Evolutionary conservation across 2,797 vertebrate species (phyloP), one percentile per base, ranked within the genome.

Genomic region (Meriones psammophilus): DNA sequence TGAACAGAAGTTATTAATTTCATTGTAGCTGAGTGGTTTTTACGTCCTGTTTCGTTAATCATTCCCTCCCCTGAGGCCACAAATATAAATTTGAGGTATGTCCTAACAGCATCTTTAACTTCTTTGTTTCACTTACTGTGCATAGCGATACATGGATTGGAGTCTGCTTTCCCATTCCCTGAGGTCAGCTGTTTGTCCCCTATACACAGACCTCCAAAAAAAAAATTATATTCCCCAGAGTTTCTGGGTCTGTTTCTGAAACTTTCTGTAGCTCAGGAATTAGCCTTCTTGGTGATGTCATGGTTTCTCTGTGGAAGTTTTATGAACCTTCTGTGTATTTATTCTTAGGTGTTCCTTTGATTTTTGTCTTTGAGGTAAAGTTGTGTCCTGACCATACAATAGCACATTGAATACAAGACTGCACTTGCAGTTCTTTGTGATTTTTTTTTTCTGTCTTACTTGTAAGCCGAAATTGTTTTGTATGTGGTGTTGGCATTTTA

Each of bases 341-440:
- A 50, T 14, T 64, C n/a, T 69, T 36, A 46, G 30, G 7, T 12
- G 39, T 5, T 18, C 30, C 58, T 33, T 18, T 89, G 46, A 80
- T 73, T 81, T 83, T 86, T 78, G 42, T 58, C 26, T 68, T 54
- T 73, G 26, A 20, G 28, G 54, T n/a, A 83, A 64, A 7, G 42
- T n/a, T 54, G 2, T 9, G 3, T 1, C 26, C 24, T 73, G 33
- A 36, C 15, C 56, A 7, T 60, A 60, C 20, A 9, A 3, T 7
- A 18, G 14, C 2, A 14, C 3, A 3, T 3, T 42, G 3, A 9
- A 24, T 3, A 1, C 20, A 13, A 8, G 22, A 10, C 4, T 0
- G 0, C 15, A 0, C 3, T 14, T 1, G 3, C 4, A 3, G 0
- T 30, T 13, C 46, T 42, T 6, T 2, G 2, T 56, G 5, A 30